Conservation (phyloP, 2,888 invertebrate species). For the Coenonympha arcania region DNA sequence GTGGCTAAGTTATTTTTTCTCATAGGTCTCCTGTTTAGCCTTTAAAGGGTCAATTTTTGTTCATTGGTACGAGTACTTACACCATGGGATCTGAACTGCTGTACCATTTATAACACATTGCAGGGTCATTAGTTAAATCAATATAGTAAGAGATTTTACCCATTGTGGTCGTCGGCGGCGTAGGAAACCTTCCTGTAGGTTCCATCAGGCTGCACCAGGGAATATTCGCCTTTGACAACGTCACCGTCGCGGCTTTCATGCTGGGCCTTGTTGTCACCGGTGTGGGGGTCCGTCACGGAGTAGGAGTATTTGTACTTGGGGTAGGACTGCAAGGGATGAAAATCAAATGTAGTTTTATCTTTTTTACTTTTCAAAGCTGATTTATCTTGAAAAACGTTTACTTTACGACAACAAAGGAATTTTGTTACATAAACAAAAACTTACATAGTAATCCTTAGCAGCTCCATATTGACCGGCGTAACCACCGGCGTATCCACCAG, state of each 20-base stretch:
- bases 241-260: conserved; percentile 76
- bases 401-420: no score
- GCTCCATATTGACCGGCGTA: conserved; percentile 10
- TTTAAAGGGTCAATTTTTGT: no score
- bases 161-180: conserved; percentile 74
- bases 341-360: not conserved
- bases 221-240: conserved; percentile 78
- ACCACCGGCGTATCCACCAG: not conserved
- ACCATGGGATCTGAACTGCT: no score
- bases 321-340: conserved; percentile 58
- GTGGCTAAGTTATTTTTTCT: no score
- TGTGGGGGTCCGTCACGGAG: conserved; percentile 75
- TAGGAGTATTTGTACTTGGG: conserved; percentile 77
- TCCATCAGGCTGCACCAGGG: conserved; percentile 75
- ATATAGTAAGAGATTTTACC: conserved; percentile 43
- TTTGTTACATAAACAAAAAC: no score
- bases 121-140: no score
- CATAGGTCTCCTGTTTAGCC: no score
- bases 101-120: no score
- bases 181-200: conserved; percentile 76
- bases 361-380: no score
- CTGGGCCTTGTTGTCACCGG: conserved; percentile 77
- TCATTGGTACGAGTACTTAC: no score
- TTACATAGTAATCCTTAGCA: conserved; percentile 36
- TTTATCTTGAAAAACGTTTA: no score